phyloP scores from a whole-genome alignment of 23 tunicate genomes.

The Halocynthia aurantium region DNA sequence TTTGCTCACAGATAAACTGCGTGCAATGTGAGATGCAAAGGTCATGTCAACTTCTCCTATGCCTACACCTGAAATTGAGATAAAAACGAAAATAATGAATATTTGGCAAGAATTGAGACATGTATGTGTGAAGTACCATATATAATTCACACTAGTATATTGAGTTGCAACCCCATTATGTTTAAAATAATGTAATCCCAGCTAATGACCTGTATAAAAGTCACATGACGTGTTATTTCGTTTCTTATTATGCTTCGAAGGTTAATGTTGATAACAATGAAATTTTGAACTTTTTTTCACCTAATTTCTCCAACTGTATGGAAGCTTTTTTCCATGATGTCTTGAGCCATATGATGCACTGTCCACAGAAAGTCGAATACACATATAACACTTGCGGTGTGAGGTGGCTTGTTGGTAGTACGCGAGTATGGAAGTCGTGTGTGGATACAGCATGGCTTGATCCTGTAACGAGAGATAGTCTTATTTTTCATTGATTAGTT shows the following conservation, averaged over 20 bases:
- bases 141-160: too few species aligned
- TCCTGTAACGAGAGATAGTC: conserved; percentile 5
- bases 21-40: conserved; percentile 53
- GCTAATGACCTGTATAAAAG: too few species aligned
- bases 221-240: too few species aligned
- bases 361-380: conserved; percentile 68
- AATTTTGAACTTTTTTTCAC: not conserved
- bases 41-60: conserved; percentile 65
- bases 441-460: conserved; percentile 45
- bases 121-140: too few species aligned
- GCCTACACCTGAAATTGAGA: conserved; percentile 34
- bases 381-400: conserved; percentile 79
- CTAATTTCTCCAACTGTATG: conserved; percentile 57
- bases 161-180: too few species aligned
- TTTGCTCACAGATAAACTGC: conserved; percentile 36
- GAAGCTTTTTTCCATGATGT: conserved; percentile 77
- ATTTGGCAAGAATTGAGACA: too few species aligned
- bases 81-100: not conserved
- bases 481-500: not conserved
- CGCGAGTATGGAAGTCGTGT: conserved; percentile 31
- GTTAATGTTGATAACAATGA: too few species aligned
- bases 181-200: too few species aligned
- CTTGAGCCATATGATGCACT: conserved; percentile 55
- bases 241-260: too few species aligned
- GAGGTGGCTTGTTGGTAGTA: conserved; percentile 60